Evolutionary conservation across 2,888 invertebrate species (phyloP), one percentile per base, ranked within the genome.

Genomic region (Pachydiplax longipennis): DNA sequence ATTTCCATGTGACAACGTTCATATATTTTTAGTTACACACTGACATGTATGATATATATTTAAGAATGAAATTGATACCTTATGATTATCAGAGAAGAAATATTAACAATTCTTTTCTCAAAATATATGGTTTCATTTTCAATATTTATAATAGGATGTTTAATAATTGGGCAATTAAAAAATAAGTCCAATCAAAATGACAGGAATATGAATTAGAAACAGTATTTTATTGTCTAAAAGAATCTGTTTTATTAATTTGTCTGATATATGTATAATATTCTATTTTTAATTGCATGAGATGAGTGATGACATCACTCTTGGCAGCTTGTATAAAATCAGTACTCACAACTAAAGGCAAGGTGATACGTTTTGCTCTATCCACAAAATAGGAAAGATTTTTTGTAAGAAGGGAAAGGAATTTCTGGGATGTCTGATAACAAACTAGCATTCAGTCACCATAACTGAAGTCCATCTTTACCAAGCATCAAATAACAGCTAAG

Each of bases 241-340:
- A 87, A 35, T 87, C 61, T 65, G 65, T 87, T 87, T 87, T 87
- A 87, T 87, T 87, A 87, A 61, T 87, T 87, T 58, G 58, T 65
- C 61, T 87, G 87, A 87, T 87, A 87, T 65, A 87, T 87, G 87
- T 61, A 87, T 87, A 87, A 37, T 87, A 37, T 35, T 65, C 87
- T 87, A 87, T 87, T 65, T 87, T 87, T 61, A 87, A 25, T 87
- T 48, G 87, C 87, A 87, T 87, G 37, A 48, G 61, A 22, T 61
- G 61, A 87, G 87, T 65, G 87, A 87, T 37, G n/a, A 37, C 40
- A 61, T 87, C 87, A 87, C 87, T 65, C 87, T 87, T 87, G 61
- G 87, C 87, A 87, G 87, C 87, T 61, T 37, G 87, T 87, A 87
- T 87, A 87, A 87, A 87, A 87, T 61, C 87, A 61, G 87, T 87